Evolutionary conservation across 2,888 invertebrate genomes (phyloP), one percentile per base, ranked within the genome.

Genomic region (Drosophila putrida): DNA sequence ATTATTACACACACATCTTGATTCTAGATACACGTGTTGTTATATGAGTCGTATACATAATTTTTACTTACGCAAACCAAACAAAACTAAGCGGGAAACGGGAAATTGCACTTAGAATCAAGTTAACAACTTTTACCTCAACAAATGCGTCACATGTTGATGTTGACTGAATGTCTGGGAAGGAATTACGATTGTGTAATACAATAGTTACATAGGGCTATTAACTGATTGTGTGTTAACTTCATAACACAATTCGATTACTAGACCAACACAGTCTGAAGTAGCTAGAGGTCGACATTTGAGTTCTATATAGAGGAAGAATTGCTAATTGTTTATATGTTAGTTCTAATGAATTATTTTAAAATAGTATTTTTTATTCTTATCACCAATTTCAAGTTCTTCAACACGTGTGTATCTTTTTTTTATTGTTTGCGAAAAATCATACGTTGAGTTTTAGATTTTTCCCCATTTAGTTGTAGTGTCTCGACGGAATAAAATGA

Each of bases 11-110:
- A 31, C 31, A 31, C 31, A 31, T 20, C 31, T 31, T 9, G 28
- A 28, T 8, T 6, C 28, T 8, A 67, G 61, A 72, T 66, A 70
- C 82, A 81, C 65, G 69, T 77, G 75, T 62, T 10, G 55, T 71
- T 73, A 59, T 71, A 70, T 67, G 83, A 50, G 54, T 39, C 67
- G 72, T 62, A 68, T 57, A 70, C 80, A 85, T 85, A 70, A 82
- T 79, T 71, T 73, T 9, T 25, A 38, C 51, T 68, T 68, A 74
- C 68, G 74, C 71, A 62, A 53, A 50, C 20, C 44, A 46, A 13
- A 20, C 20, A 20, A 4, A 54, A 33, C 25, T 3, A 39, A 28
- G 33, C 39, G 38, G 10, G 10, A 20, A 28, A 11, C 41, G 13
- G 49, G 31, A 59, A 75, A 59, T 63, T 66, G 75, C 80, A 20